phyloP scores from a whole-genome alignment of 2,888 invertebrate genomes.

The Rhogogaster chlorosoma region DNA sequence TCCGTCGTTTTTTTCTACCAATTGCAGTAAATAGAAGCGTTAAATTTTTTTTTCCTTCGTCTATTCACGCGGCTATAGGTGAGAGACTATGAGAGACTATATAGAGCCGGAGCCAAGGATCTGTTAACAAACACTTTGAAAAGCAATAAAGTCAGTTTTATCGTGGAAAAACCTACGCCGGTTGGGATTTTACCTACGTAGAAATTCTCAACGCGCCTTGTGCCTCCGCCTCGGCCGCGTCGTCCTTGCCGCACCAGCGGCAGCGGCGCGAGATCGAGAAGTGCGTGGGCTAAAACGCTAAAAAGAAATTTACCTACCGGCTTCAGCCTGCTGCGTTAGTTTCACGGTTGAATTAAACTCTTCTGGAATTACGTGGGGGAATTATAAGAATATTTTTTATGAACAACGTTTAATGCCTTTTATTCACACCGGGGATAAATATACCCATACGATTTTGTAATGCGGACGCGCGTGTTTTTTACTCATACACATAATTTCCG shows the following conservation, averaged over 20 bases:
- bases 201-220: conserved; percentile 37
- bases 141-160: conserved; percentile 41
- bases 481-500: background rate
- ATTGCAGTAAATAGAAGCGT: conserved; percentile 1
- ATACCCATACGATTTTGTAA: background rate
- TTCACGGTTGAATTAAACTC: conserved; percentile 46
- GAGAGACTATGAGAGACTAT: too few relatives aligned
- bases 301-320: conserved; percentile 30
- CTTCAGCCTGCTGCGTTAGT: conserved; percentile 24
- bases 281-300: conserved; percentile 48
- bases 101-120: background rate
- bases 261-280: background rate
- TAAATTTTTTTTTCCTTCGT: background rate
- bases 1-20: background rate
- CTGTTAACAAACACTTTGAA: conserved; percentile 44
- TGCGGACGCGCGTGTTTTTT: background rate
- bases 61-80: too few relatives aligned
- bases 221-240: background rate
- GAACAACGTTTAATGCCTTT: background rate
- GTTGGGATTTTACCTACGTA: conserved; percentile 25
- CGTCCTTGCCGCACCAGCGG: conserved; percentile 34
- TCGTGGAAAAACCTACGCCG: conserved; percentile 38
- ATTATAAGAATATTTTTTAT: conserved; percentile 2
- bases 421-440: conserved; percentile 2
- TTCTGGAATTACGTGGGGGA: conserved; percentile 39